Evolutionary conservation across 2,888 invertebrate genomes (phyloP), one percentile per base, ranked within the genome.

Genomic region (Leptopilina syphax): DNA sequence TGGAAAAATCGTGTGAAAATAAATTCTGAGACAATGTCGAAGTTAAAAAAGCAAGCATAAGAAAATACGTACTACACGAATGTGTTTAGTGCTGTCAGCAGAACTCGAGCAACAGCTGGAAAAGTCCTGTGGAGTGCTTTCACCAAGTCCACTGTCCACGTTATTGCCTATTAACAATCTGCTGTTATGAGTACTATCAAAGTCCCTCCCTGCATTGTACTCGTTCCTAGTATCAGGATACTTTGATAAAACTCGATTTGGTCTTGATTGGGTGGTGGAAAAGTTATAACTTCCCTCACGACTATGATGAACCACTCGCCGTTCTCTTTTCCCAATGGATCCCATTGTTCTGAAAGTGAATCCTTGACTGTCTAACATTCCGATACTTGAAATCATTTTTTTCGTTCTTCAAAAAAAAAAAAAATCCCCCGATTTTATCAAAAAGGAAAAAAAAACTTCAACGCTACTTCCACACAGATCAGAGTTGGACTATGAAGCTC

Each of bases 21-120:
- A 27, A 34, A 73, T 24, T 73, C 10, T 65, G 27, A 27, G 68
- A 70, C 24, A 18, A 50, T 27, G 27, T 70, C 54, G 50, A 50
- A 80, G 44, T 78, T 77, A 77, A 81, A 82, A 18, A 83, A 82
- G 80, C 79, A 83, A 84, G 82, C 79, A 83, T 83, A 80, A 83
- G 84, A 80, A 68, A 70, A 87, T 88, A 89, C 92, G 88, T 92
- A 92, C 92, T 84, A 87, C 85, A 84, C 90, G 91, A 78, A 89
- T 89, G 81, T 89, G 90, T 79, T 91, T 91, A 83, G 90, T 88
- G 87, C 91, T 92, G 87, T 92, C 92, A 83, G 91, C 91, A 66
- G 92, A 92, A 83, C 92, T 92, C 83, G 92, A 92, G 85, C 91
- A 91, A 86, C 92, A 91, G 85, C 92, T 92, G 86, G 92, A 92